Evolutionary conservation across 2,888 invertebrate genomes (phyloP).

Genomic region (Ichneumoninae sp.): DNA sequence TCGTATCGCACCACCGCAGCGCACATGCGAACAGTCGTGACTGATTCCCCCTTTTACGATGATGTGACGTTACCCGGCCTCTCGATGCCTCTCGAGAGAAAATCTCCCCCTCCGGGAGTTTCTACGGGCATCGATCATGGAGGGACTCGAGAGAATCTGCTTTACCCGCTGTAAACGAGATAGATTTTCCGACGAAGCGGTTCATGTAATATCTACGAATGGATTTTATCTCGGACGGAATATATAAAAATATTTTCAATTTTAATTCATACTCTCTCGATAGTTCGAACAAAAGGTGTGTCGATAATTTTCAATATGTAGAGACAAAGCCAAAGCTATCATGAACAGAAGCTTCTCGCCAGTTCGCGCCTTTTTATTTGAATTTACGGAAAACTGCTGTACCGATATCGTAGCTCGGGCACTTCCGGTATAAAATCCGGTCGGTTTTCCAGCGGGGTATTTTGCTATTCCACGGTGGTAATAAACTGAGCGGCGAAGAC

Average conservation of each 20-base stretch:
- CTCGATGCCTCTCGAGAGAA: neutral
- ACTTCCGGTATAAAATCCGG: neutral
- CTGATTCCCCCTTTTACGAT: conserved; percentile 27
- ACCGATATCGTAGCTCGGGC: neutral
- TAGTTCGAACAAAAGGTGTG: neutral
- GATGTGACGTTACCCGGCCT: conserved; percentile 36
- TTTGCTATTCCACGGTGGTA: neutral
- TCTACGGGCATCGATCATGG: neutral
- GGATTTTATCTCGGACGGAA: neutral
- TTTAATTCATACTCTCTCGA: neutral
- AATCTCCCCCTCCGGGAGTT: neutral
- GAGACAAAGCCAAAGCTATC: neutral
- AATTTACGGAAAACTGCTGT: neutral
- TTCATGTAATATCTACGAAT: neutral
- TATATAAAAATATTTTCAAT: neutral
- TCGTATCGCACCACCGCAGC: conserved; percentile 40
- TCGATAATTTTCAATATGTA: neutral
- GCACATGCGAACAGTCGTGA: conserved; percentile 35
- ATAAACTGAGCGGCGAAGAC: neutral
- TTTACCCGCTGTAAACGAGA: neutral
- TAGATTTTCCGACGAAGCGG: neutral
- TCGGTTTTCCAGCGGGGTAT: neutral
- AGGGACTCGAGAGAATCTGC: neutral
- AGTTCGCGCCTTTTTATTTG: neutral
- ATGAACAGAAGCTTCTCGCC: neutral